Evolutionary conservation across 1,140 invertebrate species (phyloP).

Genomic region (Marisa cornuarietis): DNA sequence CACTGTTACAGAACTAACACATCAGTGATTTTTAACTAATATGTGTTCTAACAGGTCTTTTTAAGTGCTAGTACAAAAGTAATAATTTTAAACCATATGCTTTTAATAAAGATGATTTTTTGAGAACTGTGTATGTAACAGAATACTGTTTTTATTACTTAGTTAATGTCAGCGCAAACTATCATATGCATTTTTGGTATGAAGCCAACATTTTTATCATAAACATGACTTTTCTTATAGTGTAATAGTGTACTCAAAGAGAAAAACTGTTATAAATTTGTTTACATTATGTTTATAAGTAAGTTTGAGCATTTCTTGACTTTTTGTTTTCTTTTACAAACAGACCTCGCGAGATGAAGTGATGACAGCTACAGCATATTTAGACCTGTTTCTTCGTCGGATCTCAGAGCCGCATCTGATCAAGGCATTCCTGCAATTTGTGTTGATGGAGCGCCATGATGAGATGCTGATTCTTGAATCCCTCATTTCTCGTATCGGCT

Average conservation of each 20-base stretch:
- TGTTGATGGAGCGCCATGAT: conserved; percentile 86
- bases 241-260: background rate
- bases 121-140: too few species aligned
- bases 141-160: too few species aligned
- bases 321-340: conserved; percentile 57
- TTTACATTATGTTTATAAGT: background rate
- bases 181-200: background rate
- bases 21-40: too few species aligned
- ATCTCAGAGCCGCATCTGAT: conserved; percentile 86
- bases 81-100: too few species aligned
- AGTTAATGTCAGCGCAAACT: background rate
- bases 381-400: conserved; percentile 87
- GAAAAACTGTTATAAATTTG: background rate
- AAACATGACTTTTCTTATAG: background rate
- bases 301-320: background rate
- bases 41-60: too few species aligned
- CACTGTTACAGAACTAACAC: too few species aligned
- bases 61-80: too few species aligned
- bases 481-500: conserved; percentile 61
- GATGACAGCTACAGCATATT: conserved; percentile 89
- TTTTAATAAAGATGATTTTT: too few species aligned
- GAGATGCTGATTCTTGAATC: conserved; percentile 68
- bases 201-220: background rate
- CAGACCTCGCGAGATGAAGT: conserved; percentile 82
- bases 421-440: conserved; percentile 83